Evolutionary conservation across 2,113 vertebrate genomes (phyloP).

Genomic region (Lipotes vexillifer): DNA sequence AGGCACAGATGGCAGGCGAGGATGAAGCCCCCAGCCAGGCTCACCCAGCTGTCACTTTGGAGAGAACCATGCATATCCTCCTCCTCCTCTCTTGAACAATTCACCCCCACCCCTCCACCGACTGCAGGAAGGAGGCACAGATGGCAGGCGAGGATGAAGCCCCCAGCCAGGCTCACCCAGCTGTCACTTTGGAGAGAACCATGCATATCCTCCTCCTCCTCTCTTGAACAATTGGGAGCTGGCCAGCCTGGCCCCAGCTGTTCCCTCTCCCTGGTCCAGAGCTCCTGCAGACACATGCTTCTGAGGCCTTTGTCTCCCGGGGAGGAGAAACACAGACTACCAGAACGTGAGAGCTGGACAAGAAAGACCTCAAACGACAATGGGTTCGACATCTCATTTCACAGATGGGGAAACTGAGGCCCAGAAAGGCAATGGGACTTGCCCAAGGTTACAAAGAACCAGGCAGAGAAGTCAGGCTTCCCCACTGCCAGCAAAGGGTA

Average conservation of each 20-base stretch:
- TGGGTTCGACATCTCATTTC: background rate
- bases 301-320: conserved; percentile 13
- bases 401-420: conserved; percentile 10
- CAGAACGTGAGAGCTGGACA: background rate
- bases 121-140: conserved; percentile 63
- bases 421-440: background rate
- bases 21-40: conserved; percentile 63
- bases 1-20: conserved; percentile 72
- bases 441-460: background rate
- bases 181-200: conserved; percentile 70
- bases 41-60: conserved; percentile 74
- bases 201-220: conserved; percentile 29
- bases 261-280: conserved; percentile 36
- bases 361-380: background rate
- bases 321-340: background rate
- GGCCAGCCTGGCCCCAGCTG: conserved; percentile 71
- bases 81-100: conserved; percentile 48
- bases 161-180: conserved; percentile 71
- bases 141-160: conserved; percentile 67
- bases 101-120: background rate
- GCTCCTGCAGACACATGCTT: background rate
- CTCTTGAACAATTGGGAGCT: conserved; percentile 47
- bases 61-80: conserved; percentile 38
- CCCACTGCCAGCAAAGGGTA: background rate
- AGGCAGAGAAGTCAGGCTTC: background rate